Percentiles rank a stretch among this genome's conserved stretches.
phyloP scores from a whole-genome alignment of 2,888 invertebrate genomes.

The Campoplex capitator region DNA sequence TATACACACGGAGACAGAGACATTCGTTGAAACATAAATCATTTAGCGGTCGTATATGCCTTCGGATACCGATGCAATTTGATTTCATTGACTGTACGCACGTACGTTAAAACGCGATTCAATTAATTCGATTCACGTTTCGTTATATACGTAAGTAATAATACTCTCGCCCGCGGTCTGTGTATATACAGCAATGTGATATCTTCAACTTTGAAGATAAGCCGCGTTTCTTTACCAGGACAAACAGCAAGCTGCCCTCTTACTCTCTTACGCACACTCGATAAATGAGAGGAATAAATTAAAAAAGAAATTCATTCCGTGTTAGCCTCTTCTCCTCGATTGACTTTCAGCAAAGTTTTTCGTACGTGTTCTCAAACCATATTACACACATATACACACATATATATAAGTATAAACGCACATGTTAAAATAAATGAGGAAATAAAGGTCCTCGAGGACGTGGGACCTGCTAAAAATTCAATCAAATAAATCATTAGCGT shows the following conservation, averaged over 20 bases:
- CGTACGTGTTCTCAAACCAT: neutral
- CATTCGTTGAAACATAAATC: conserved; percentile 10
- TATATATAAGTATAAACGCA: neutral
- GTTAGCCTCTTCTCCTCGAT: conserved; percentile 19
- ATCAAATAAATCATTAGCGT: conserved; percentile 72
- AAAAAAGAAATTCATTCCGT: conserved; percentile 58
- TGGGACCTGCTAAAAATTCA: conserved; percentile 69
- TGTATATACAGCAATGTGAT: conserved; percentile 10
- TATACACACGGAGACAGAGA: neutral
- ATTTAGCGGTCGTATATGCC: neutral
- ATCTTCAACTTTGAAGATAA: conserved; percentile 67
- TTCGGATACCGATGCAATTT: conserved; percentile 33
- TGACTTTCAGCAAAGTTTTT: conserved; percentile 17
- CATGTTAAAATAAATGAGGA: neutral
- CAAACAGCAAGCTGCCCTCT: neutral
- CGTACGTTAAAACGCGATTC: conserved; percentile 36
- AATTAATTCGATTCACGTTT: conserved; percentile 64
- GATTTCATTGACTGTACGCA: conserved; percentile 28
- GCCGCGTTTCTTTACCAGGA: conserved; percentile 46
- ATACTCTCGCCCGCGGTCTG: neutral
- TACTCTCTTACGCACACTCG: conserved; percentile 25
- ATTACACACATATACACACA: neutral
- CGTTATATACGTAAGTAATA: neutral
- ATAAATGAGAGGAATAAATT: conserved; percentile 64
- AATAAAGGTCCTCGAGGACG: conserved; percentile 37